These are phyloP conservation scores for Dermochelys coriacea DNA, from an alignment of 2,797 vertebrate genomes.

Conservation along the genomic window DNA sequence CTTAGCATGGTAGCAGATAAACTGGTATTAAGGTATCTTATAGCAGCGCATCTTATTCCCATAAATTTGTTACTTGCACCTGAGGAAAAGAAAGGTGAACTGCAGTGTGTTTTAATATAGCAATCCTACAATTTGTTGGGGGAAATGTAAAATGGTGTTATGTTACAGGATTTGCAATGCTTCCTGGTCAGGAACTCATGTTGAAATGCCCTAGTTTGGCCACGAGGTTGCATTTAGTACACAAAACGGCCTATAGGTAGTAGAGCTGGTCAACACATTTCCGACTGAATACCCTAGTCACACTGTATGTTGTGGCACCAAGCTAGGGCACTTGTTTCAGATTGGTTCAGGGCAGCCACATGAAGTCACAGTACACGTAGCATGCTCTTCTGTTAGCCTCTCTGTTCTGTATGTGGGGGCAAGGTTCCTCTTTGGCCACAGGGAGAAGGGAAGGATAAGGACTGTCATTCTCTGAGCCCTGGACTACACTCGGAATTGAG, in stretches of 20 bases:
- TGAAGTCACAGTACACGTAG: background rate
- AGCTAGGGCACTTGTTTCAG: background rate
- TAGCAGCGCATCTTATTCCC: background rate
- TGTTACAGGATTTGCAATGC: background rate
- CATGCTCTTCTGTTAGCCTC: background rate
- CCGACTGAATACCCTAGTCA: background rate
- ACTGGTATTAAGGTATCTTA: background rate
- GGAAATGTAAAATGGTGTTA: background rate
- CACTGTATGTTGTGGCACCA: background rate
- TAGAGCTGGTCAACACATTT: background rate
- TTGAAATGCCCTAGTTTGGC: background rate
- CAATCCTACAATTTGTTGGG: background rate
- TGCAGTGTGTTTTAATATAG: background rate
- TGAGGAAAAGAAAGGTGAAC: background rate
- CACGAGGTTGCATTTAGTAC: background rate
- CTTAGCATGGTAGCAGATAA: background rate
- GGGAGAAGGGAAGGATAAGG: background rate
- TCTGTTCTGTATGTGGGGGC: too few relatives aligned
- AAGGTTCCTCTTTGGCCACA: background rate
- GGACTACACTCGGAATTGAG: too few relatives aligned
- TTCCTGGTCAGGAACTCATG: too few relatives aligned
- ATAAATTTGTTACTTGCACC: background rate
- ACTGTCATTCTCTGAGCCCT: background rate
- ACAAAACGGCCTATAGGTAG: background rate
- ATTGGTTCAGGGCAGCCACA: background rate